These are phyloP conservation scores for Grus americana DNA, from an alignment of 2,113 vertebrate species.

Conservation along the genomic window DNA sequence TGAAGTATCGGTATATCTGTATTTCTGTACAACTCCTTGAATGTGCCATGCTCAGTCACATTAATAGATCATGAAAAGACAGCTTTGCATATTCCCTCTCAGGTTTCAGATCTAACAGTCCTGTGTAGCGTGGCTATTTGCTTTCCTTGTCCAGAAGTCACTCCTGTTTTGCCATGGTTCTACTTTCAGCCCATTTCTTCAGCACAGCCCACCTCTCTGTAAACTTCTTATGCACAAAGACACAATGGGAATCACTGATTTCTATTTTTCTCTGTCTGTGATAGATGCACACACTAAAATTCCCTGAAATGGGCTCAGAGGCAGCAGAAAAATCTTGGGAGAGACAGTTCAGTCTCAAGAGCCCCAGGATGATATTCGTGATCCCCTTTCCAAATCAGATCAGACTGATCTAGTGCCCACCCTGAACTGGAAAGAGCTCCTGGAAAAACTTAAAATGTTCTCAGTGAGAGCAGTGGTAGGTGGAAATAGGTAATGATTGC, in stretches of 20 bases:
- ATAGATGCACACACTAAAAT: neutral
- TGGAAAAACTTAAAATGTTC: neutral
- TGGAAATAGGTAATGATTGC: neutral
- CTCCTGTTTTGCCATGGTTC: neutral
- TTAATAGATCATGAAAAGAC: accelerated
- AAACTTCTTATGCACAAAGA: neutral
- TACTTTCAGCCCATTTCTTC: neutral
- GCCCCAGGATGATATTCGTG: neutral
- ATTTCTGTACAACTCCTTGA: neutral
- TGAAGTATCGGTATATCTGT: neutral
- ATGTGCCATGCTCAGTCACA: no score
- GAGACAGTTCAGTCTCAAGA: neutral
- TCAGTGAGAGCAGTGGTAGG: neutral
- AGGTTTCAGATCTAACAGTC: neutral
- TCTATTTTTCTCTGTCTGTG: neutral
- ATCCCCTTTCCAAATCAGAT: neutral
- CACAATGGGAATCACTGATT: neutral
- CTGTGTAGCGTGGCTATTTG: neutral
- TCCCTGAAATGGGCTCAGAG: accelerated
- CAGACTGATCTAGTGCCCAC: neutral
- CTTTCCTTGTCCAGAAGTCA: neutral
- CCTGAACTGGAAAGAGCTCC: neutral
- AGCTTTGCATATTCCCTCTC: neutral
- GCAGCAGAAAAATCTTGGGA: neutral
- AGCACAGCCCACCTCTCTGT: neutral